These are phyloP conservation scores for Alloplasta piceator DNA, from an alignment of 2,888 invertebrate species.

Conservation along the genomic window DNA sequence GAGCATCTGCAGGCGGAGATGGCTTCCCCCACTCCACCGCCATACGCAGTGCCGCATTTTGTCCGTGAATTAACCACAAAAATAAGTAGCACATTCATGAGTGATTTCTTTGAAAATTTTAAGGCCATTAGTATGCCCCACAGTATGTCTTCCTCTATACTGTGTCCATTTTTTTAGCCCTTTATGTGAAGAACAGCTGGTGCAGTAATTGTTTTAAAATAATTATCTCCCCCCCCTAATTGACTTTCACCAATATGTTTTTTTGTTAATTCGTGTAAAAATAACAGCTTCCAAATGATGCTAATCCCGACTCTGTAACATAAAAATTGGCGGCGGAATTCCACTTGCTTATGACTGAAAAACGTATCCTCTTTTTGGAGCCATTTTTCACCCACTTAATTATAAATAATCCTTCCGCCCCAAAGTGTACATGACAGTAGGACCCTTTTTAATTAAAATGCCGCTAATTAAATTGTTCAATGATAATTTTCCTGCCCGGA, in stretches of 20 bases:
- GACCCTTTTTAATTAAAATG: not conserved
- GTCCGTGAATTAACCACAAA: no score
- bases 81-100: no score
- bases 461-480: not conserved
- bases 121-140: no score
- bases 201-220: not conserved
- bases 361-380: slow-evolving; percentile 18
- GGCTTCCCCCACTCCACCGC: no score
- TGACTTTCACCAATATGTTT: not conserved
- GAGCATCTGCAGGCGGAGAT: no score
- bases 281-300: slow-evolving; percentile 9
- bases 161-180: not conserved
- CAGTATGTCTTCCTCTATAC: no score
- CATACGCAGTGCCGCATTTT: no score
- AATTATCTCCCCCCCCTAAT: not conserved
- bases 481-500: not conserved
- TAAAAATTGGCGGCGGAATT: slow-evolving; percentile 4
- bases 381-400: not conserved
- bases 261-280: not conserved
- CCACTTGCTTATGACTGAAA: slow-evolving; percentile 14
- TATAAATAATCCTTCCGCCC: slow-evolving; percentile 3
- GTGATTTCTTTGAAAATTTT: no score
- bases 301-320: slow-evolving; percentile 17
- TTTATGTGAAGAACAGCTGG: not conserved
- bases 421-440: slow-evolving; percentile 14